Conservation (phyloP, 2,797 vertebrate species). For the Onychomys torridus region DNA sequence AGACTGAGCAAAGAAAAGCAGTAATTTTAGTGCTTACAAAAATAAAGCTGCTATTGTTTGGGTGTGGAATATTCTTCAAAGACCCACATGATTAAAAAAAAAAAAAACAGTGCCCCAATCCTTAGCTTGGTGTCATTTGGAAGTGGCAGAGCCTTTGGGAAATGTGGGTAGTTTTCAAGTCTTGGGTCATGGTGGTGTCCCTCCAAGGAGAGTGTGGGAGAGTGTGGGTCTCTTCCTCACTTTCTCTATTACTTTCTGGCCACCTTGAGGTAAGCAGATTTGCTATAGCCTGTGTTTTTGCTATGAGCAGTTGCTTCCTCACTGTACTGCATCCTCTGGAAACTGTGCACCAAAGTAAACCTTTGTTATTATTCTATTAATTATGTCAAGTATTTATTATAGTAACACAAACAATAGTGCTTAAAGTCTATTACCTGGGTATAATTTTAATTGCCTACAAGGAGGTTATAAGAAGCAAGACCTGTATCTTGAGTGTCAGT, state of each 20-base stretch:
- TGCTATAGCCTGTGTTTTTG: neutral
- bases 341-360: neutral
- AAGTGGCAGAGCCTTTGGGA: neutral
- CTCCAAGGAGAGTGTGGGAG: neutral
- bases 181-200: neutral
- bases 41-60: neutral
- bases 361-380: neutral
- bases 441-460: neutral
- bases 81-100: neutral
- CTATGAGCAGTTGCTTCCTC: neutral
- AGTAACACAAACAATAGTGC: neutral
- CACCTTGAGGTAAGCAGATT: neutral
- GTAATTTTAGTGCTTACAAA: constrained; percentile 44
- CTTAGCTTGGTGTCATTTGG: neutral
- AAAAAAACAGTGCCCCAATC: neutral
- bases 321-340: neutral
- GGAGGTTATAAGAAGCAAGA: constrained; percentile 11
- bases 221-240: neutral
- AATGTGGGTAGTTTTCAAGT: neutral
- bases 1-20: constrained; percentile 19
- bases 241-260: neutral
- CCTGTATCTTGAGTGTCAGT: neutral
- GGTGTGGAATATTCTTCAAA: neutral
- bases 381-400: neutral
- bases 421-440: neutral